Evolutionary conservation across 2,888 invertebrate genomes (phyloP).

Genomic region (Belgica antarctica): DNA sequence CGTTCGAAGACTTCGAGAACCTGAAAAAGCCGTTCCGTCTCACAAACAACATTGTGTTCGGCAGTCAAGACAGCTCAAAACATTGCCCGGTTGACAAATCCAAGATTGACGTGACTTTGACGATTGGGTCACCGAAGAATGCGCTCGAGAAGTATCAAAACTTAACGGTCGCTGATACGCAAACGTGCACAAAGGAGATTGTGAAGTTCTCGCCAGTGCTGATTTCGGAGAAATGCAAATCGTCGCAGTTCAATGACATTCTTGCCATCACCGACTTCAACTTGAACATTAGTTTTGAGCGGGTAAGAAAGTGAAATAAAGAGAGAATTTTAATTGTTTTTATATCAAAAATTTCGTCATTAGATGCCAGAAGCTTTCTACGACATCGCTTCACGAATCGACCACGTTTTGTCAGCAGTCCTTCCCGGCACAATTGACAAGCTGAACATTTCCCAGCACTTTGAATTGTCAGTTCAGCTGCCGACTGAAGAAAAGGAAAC

Average conservation of each 20-base stretch:
- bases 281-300: slow-evolving; percentile 7
- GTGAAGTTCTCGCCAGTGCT: slow-evolving; percentile 28
- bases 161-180: not conserved
- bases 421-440: not conserved
- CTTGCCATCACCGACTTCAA: slow-evolving; percentile 13
- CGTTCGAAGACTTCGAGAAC: slow-evolving; percentile 53
- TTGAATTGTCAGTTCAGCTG: slow-evolving; percentile 7
- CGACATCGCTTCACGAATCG: not conserved
- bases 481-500: not conserved
- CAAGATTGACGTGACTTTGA: slow-evolving; percentile 17
- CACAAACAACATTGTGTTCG: slow-evolving; percentile 52
- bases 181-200: slow-evolving; percentile 32
- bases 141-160: not conserved
- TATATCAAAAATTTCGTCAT: not conserved
- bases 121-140: not conserved
- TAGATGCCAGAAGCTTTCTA: slow-evolving; percentile 32
- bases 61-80: slow-evolving; percentile 46
- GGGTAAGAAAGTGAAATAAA: not conserved
- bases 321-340: not conserved
- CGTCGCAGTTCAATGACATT: slow-evolving; percentile 12
- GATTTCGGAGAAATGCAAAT: slow-evolving; percentile 5
- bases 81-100: slow-evolving; percentile 36
- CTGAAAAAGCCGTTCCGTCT: slow-evolving; percentile 53
- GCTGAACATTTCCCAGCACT: slow-evolving; percentile 5
- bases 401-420: slow-evolving; percentile 29